These are phyloP conservation scores for Diloba caeruleocephala DNA, from an alignment of 2,888 invertebrate species.

Conservation along the genomic window DNA sequence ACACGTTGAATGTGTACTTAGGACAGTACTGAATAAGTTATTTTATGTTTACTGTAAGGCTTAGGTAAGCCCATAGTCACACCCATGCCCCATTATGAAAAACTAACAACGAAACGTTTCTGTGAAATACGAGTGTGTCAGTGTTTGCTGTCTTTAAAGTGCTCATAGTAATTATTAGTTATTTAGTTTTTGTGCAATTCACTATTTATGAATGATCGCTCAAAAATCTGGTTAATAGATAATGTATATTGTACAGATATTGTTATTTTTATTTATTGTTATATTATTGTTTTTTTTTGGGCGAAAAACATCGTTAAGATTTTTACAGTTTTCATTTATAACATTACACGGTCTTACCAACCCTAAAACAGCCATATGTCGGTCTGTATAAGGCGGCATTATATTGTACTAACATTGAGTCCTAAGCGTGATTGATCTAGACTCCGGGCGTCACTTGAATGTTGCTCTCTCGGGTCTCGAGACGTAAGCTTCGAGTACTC, in stretches of 20 bases:
- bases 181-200: too few species aligned
- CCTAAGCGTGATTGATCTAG: conserved; percentile 13
- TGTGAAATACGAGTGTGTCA: conserved; percentile 3
- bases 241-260: too few species aligned
- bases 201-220: too few species aligned
- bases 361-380: too few species aligned
- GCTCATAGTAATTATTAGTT: too few species aligned
- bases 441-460: conserved; percentile 6
- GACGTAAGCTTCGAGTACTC: neutral
- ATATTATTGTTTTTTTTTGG: too few species aligned
- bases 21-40: conserved; percentile 41
- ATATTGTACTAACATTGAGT: neutral
- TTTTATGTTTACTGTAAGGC: conserved; percentile 43
- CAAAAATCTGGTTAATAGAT: too few species aligned
- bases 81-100: conserved; percentile 32
- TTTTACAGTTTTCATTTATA: too few species aligned
- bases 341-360: too few species aligned
- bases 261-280: too few species aligned
- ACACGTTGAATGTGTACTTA: conserved; percentile 47
- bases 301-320: too few species aligned
- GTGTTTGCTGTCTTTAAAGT: neutral
- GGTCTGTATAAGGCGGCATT: too few species aligned
- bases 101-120: conserved; percentile 18
- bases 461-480: neutral
- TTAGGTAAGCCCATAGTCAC: conserved; percentile 21